Percentiles rank a stretch among this genome's conserved stretches.
Evolutionary conservation across 2,888 invertebrate genomes (phyloP).

Genomic region (Mellilla xanthometata): DNA sequence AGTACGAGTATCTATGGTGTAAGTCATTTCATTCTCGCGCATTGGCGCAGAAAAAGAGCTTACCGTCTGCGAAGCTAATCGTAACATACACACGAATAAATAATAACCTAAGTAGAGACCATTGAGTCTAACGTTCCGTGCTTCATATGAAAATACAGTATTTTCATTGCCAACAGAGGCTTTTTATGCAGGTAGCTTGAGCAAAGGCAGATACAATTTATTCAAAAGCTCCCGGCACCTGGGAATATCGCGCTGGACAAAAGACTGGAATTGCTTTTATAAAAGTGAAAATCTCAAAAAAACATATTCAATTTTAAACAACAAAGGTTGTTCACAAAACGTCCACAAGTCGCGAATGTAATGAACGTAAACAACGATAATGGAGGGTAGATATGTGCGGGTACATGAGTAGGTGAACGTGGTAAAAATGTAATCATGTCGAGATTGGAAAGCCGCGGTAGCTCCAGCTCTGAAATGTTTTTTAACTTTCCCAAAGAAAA

Average conservation of each 20-base stretch:
- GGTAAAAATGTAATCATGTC: constrained; percentile 20
- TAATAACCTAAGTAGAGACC: neutral
- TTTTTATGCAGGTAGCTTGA: constrained; percentile 30
- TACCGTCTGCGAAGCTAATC: neutral
- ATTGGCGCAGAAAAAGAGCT: neutral
- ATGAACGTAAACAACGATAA: constrained; percentile 24
- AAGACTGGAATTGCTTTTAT: constrained; percentile 50
- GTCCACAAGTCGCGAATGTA: constrained; percentile 25
- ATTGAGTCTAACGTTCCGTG: neutral
- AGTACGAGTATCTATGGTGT: neutral
- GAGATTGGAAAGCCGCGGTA: constrained; percentile 12
- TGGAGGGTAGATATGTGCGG: constrained; percentile 10
- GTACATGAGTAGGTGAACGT: constrained; percentile 19
- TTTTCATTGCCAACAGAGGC: constrained; percentile 25
- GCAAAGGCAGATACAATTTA: constrained; percentile 45
- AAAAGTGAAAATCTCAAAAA: constrained; percentile 42
- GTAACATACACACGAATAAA: constrained; percentile 1
- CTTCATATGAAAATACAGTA: constrained; percentile 28
- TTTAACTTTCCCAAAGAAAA: constrained; percentile 10
- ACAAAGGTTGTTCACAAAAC: constrained; percentile 27
- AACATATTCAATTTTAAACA: constrained; percentile 40
- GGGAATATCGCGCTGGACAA: constrained; percentile 45
- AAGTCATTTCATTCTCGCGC: neutral
- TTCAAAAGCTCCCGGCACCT: constrained; percentile 46
- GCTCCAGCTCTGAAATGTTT: constrained; percentile 5